Percentiles rank a stretch among this genome's conserved stretches.
Conservation (phyloP, 2,888 invertebrate species). For the Nipponacmea schrenckii region DNA sequence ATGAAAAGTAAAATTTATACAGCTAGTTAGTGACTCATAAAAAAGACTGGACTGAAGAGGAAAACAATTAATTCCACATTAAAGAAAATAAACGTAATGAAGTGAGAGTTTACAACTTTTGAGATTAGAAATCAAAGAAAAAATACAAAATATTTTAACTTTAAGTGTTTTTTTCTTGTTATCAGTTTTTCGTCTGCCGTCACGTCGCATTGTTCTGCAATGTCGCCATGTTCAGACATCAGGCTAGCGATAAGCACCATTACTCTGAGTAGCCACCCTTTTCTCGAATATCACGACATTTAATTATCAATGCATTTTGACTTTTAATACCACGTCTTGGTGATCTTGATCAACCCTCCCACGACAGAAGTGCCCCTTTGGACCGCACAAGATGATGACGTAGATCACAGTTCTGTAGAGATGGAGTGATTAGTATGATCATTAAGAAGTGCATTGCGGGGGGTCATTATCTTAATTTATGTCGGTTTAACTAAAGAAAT, state of each 20-base stretch:
- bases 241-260: neutral
- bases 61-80: no score
- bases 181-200: neutral
- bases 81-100: no score
- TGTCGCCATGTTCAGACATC: conserved; percentile 1
- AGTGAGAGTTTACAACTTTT: neutral
- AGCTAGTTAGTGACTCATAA: no score
- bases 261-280: neutral
- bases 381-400: conserved; percentile 8
- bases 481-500: neutral
- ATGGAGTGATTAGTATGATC: neutral
- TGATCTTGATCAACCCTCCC: conserved; percentile 1
- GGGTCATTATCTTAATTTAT: conserved; percentile 8
- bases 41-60: no score
- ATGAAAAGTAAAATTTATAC: no score
- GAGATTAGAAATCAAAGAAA: neutral
- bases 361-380: neutral
- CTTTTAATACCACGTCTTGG: neutral
- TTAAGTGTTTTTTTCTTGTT: neutral
- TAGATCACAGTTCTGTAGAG: neutral
- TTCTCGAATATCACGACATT: conserved; percentile 8
- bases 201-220: neutral
- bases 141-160: no score
- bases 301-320: neutral
- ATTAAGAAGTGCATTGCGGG: neutral